These are phyloP conservation scores for Dynastes hyllus DNA, from an alignment of 2,888 invertebrate species.

Conservation along the genomic window DNA sequence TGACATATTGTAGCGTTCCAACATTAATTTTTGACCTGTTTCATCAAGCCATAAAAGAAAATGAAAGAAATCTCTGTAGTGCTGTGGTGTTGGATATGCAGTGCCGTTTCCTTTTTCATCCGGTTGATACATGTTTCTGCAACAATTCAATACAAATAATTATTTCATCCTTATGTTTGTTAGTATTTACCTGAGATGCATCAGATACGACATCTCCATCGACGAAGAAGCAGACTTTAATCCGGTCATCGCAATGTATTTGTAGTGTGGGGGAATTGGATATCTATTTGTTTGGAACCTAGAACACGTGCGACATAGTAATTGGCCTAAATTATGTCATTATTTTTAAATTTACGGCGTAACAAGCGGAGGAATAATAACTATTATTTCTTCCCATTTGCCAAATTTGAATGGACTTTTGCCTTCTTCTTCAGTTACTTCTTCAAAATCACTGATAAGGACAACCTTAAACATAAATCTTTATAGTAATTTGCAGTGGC, in stretches of 20 bases:
- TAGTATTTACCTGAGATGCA: not conserved
- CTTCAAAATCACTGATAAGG: slow-evolving; percentile 65
- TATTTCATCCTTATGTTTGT: too few relatives aligned
- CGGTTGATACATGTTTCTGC: slow-evolving; percentile 66
- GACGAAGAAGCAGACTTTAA: not conserved
- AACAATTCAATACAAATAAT: slow-evolving; percentile 51
- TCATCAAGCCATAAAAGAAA: slow-evolving; percentile 79
- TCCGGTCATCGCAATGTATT: slow-evolving; percentile 48
- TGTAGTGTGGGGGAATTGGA: slow-evolving; percentile 56
- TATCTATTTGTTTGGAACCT: slow-evolving; percentile 49
- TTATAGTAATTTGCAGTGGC: too few relatives aligned
- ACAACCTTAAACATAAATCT: slow-evolving; percentile 65
- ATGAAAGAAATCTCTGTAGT: slow-evolving; percentile 74
- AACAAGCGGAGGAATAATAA: slow-evolving; percentile 14
- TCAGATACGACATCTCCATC: not conserved
- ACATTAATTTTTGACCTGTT: slow-evolving; percentile 70
- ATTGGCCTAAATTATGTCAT: not conserved
- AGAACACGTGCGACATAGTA: not conserved
- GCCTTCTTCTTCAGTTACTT: slow-evolving; percentile 44
- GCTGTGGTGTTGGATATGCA: slow-evolving; percentile 65
- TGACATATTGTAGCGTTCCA: slow-evolving; percentile 61
- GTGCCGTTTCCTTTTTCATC: slow-evolving; percentile 53
- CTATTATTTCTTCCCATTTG: slow-evolving; percentile 53
- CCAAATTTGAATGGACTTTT: slow-evolving; percentile 59
- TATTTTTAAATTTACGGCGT: slow-evolving; percentile 18